These are phyloP conservation scores for Rallus crepitans DNA, from an alignment of 2,797 vertebrate genomes.

Conservation along the genomic window DNA sequence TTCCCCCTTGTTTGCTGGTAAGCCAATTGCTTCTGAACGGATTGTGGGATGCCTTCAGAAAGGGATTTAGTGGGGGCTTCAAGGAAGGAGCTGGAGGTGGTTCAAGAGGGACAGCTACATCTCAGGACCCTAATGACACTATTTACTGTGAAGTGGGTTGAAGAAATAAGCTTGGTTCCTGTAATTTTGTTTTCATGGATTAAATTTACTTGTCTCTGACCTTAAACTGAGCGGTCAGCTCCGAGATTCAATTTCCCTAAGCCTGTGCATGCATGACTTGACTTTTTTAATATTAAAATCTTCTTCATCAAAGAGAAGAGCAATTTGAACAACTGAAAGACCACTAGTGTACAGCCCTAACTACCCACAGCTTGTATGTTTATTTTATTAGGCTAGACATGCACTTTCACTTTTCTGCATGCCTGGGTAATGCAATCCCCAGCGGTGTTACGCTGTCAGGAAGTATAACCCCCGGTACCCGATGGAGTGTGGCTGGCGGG, in stretches of 20 bases:
- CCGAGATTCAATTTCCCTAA: neutral
- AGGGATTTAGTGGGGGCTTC: neutral
- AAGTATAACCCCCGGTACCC: slow-evolving; percentile 50
- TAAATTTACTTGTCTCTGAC: neutral
- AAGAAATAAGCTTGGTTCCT: neutral
- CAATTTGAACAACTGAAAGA: neutral
- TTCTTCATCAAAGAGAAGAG: neutral
- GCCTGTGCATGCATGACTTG: neutral
- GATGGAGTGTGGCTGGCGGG: slow-evolving; percentile 17
- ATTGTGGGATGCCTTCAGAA: neutral
- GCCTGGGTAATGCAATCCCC: slow-evolving; percentile 62
- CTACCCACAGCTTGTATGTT: neutral
- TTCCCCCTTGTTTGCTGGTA: neutral
- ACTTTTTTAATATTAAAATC: neutral
- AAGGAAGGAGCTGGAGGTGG: neutral
- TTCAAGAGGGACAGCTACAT: neutral
- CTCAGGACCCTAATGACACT: neutral
- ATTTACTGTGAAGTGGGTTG: neutral
- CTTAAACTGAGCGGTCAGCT: neutral
- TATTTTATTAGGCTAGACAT: slow-evolving; percentile 45
- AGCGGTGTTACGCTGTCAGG: slow-evolving; percentile 41
- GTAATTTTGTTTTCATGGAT: neutral
- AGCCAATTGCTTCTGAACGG: slow-evolving; percentile 23
- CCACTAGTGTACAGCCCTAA: neutral
- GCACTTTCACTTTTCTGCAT: slow-evolving; percentile 51